Base-by-base conservation (phyloP, 2,113 vertebrate species). In the Tragelaphus scriptus region DNA sequence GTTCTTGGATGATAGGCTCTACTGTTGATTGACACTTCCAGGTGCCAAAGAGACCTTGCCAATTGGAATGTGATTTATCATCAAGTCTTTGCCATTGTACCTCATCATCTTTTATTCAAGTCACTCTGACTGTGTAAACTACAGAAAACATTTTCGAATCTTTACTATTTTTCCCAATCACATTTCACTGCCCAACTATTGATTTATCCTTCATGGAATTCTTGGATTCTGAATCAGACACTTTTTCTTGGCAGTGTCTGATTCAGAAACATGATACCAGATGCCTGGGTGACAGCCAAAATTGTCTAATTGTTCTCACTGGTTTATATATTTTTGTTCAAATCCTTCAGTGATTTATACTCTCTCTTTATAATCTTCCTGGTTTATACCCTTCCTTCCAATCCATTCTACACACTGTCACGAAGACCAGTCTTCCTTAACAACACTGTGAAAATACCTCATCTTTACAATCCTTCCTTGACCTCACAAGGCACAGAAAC, bases 301-400 rank as follows among this genome's bases (percentile, higher is more conserved):
- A 59, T 21, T 12, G 53, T 71, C 36, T 85, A 92, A 40, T 10
- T 88, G n/a, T 15, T 53, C 15, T 91, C 63, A 53, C 4, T 58
- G 49, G 14, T 94, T 36, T 71, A 63, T 56, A 68, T 7, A 75
- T 5, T 56, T 87, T 63, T 58, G 14, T 61, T 49, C 49, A 36
- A 91, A 81, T 59, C 44, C 32, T 80, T 91, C 56, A 81, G 9
- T 56, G 77, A 51, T 63, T 81, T 19, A 88, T 47, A 51, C n/a
- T 32, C 2, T 44, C 55, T 80, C 19, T 61, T 81, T 30, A 56
- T 56, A 44, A 51, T 30, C n/a, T 91, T 80, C 61, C 44, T 94
- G 49, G 19, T 65, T 65, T 44, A 88, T 56, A 44, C 13, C 17
- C 28, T 44, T 55, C 25, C 53, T 80, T 63, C 15, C 28, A 85